Evolutionary conservation across 2,113 vertebrate species (phyloP).

Genomic region (Silurus meridionalis): DNA sequence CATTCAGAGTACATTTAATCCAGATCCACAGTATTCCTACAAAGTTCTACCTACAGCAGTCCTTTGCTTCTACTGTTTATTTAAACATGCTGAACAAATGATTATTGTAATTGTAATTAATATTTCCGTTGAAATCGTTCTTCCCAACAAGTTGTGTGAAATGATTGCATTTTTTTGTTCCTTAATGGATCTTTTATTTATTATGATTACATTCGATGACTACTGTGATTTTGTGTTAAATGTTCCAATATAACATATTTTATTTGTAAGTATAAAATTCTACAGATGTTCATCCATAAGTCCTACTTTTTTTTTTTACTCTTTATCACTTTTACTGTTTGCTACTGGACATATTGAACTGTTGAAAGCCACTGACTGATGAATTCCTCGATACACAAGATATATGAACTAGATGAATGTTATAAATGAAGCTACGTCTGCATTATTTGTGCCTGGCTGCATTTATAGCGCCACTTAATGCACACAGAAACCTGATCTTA

Average conservation of each 20-base stretch:
- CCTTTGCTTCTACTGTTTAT: neutral
- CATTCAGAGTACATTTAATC: neutral
- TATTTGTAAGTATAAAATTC: too few relatives aligned
- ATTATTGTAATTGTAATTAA: neutral
- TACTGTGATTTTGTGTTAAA: too few relatives aligned
- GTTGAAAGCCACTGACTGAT: neutral
- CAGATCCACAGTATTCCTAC: neutral
- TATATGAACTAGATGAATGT: neutral
- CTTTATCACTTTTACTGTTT: too few relatives aligned
- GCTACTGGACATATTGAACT: neutral
- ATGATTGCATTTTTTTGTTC: neutral
- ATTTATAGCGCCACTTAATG: constrained; percentile 62
- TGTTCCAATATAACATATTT: neutral
- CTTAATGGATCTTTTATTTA: neutral
- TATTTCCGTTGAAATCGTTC: neutral
- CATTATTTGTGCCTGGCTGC: constrained; percentile 50
- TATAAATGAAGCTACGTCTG: neutral
- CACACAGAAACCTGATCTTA: constrained; percentile 72
- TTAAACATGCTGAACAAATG: neutral
- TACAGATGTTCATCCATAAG: too few relatives aligned
- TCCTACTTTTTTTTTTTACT: too few relatives aligned
- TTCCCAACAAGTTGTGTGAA: neutral
- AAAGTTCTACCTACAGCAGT: neutral
- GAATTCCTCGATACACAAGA: too few relatives aligned
- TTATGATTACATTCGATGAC: neutral